phyloP scores from a whole-genome alignment of 2,113 vertebrate genomes.

The Tachuris rubrigastra region DNA sequence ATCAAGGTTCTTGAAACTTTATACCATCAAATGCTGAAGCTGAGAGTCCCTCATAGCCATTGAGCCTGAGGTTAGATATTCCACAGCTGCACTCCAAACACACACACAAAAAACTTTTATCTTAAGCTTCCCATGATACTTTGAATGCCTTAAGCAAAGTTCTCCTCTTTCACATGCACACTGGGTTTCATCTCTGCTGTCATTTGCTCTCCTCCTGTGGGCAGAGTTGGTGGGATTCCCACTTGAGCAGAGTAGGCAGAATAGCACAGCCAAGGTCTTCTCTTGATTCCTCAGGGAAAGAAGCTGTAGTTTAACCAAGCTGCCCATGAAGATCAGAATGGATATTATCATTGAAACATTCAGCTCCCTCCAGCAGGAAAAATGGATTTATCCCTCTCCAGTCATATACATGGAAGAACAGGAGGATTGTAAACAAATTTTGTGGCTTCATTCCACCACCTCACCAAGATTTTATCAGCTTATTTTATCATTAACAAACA shows the following conservation, averaged over 20 bases:
- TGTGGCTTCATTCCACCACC: not conserved
- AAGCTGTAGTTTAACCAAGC: not conserved
- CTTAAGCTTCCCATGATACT: slow-evolving; percentile 33
- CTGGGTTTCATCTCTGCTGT: not conserved
- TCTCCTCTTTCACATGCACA: not conserved
- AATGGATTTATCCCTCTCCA: not conserved
- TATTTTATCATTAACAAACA: not conserved
- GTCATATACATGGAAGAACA: not conserved
- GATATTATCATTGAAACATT: not conserved
- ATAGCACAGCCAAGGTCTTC: not conserved
- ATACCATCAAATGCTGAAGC: slow-evolving; percentile 11
- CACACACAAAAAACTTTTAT: slow-evolving; percentile 50
- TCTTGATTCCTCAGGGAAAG: not conserved
- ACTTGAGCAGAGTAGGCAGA: not conserved
- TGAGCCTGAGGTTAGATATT: slow-evolving; percentile 54
- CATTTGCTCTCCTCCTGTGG: not conserved
- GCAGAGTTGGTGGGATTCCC: not conserved
- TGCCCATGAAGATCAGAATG: not conserved
- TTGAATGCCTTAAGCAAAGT: slow-evolving; percentile 42
- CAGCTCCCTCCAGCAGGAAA: not conserved
- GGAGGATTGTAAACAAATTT: not conserved
- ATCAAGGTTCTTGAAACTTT: slow-evolving; percentile 50
- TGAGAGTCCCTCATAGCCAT: slow-evolving; percentile 11
- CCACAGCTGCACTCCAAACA: slow-evolving; percentile 61
- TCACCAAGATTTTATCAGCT: not conserved